A percentile compares a stretch with the other conserved stretches of the same genome.
These are phyloP conservation scores for Sylvilagus floridanus DNA, from an alignment of 2,797 vertebrate species.

Conservation along the genomic window DNA sequence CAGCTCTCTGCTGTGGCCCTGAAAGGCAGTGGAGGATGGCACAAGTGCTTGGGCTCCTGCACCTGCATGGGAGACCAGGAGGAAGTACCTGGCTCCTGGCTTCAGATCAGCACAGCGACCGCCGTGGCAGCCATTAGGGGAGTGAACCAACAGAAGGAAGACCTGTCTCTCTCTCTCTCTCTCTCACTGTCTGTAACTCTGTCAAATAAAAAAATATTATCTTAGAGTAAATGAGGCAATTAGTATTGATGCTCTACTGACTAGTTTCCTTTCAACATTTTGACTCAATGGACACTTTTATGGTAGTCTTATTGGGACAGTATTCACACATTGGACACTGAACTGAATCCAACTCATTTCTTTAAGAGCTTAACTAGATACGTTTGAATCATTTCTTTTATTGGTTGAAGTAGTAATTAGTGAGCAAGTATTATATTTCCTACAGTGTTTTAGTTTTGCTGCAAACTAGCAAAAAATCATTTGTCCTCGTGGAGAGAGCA, in stretches of 20 bases:
- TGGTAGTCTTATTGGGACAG: background rate
- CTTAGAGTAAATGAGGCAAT: background rate
- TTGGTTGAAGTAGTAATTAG: slow-evolving; percentile 31
- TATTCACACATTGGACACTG: background rate
- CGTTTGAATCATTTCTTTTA: background rate
- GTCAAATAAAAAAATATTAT: background rate
- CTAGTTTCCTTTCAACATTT: slow-evolving; percentile 8
- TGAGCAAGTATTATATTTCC: background rate
- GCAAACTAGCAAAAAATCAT: background rate
- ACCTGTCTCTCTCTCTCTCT: too few relatives aligned
- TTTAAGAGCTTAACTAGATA: background rate
- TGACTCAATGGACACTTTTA: background rate
- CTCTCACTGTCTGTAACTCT: too few relatives aligned
- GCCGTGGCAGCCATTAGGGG: too few relatives aligned
- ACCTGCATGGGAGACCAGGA: too few relatives aligned
- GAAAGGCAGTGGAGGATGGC: too few relatives aligned
- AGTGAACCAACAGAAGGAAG: too few relatives aligned
- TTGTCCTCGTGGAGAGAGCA: background rate
- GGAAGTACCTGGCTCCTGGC: too few relatives aligned
- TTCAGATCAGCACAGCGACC: too few relatives aligned
- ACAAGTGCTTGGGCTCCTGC: too few relatives aligned
- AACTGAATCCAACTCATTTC: background rate
- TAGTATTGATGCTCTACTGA: background rate
- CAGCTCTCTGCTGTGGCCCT: too few relatives aligned
- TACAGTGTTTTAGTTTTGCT: background rate